phyloP scores from a whole-genome alignment of 2,888 invertebrate genomes.

The Lagria hirta region DNA sequence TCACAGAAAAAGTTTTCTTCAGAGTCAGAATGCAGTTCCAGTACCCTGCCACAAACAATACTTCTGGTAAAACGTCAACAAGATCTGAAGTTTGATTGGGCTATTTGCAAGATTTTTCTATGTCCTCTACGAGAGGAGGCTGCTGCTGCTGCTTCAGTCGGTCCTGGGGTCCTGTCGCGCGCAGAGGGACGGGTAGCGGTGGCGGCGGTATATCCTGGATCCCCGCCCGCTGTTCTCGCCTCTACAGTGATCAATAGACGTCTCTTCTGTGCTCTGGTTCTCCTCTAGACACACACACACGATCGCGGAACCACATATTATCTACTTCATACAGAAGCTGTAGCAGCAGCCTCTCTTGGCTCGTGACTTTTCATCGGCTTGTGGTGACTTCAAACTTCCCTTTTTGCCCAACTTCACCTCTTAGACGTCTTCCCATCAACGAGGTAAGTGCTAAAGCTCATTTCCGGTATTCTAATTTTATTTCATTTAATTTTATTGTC shows the following conservation, averaged over 20 bases:
- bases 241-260: conserved; percentile 44
- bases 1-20: no score
- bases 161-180: conserved; percentile 32
- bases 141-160: conserved; percentile 28
- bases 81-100: conserved; percentile 19
- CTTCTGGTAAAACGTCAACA: conserved; percentile 3
- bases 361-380: conserved; percentile 3
- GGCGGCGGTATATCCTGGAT: conserved; percentile 41
- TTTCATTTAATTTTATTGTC: conserved; percentile 2
- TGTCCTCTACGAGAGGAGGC: conserved; percentile 9
- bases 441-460: conserved; percentile 14
- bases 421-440: conserved; percentile 17
- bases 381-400: conserved; percentile 23
- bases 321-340: no score
- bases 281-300: no score
- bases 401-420: conserved; percentile 12
- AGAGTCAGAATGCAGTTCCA: no score
- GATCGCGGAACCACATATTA: conserved; percentile 25
- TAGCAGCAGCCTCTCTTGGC: no score
- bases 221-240: conserved; percentile 45
- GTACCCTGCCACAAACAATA: no score
- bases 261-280: conserved; percentile 40
- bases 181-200: conserved; percentile 38
- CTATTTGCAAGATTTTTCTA: conserved; percentile 18
- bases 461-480: conserved; percentile 10